Evolutionary conservation across 2,888 invertebrate species (phyloP), one percentile per base, ranked within the genome.

Genomic region (Leucophenga montana): DNA sequence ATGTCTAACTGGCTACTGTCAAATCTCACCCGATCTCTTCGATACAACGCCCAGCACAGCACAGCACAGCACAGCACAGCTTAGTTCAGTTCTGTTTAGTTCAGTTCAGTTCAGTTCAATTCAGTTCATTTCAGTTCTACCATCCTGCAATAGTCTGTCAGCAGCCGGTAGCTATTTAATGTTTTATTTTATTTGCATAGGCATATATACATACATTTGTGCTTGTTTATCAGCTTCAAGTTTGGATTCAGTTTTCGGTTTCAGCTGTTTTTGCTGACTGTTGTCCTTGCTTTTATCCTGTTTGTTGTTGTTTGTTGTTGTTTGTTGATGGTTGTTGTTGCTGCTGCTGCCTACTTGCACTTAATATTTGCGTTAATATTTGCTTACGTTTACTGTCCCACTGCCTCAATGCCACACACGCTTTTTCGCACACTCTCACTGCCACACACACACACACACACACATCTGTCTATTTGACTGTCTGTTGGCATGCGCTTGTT

Each of bases 401-500:
- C n/a, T 56, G 56, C 4, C 33, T 39, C 61, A 44, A 61, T 39
- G 20, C 16, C 53, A 53, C 14, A 20, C 53, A n/a, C 16, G 8
- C 13, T 53, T 53, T 20, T 53, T 53, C 16, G 6, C 13, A 20
- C 13, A 9, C 14, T 53, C 16, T 4, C 13, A 20, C 13, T 1
- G 20, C 11, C 64, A 44, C 4, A 11, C 18, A 9, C 54, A 13
- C 11, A 22, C 44, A 33, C 27, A 2, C 18, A 31, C 11, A 8
- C 1, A 3, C 9, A 8, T 53, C 27, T 13, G 9, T 27, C 22
- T 76, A 75, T 76, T 76, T 75, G 76, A 75, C 68, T 71, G 67
- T 59, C 70, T 71, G 68, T 70, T 78, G 68, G 73, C 74, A 70
- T 27, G 27, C 27, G 27, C 27, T 27, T 27, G 27, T 75, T 75